Evolutionary conservation across 2,797 vertebrate genomes (phyloP).

Genomic region (Furcifer pardalis): DNA sequence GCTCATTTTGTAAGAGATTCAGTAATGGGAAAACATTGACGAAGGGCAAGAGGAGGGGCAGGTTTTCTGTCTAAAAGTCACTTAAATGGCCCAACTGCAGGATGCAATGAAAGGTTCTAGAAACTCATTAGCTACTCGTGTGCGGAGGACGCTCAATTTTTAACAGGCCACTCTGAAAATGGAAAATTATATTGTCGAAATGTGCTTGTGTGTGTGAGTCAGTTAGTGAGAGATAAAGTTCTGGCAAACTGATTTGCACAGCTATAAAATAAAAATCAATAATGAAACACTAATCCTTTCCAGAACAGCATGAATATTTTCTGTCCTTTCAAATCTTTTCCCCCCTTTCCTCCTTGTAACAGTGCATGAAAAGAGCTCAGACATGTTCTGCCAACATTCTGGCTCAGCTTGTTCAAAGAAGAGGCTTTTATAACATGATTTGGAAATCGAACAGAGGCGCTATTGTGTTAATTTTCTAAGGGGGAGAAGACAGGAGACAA

Average conservation of each 20-base stretch:
- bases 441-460: conserved; percentile 43
- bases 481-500: conserved; percentile 40
- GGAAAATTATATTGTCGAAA: conserved; percentile 58
- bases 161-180: conserved; percentile 61
- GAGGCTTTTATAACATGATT: conserved; percentile 44
- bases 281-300: conserved; percentile 60
- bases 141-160: conserved; percentile 45
- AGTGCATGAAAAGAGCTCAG: conserved; percentile 50
- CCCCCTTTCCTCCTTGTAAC: conserved; percentile 50
- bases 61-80: conserved; percentile 43
- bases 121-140: conserved; percentile 34
- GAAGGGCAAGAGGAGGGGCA: conserved; percentile 40
- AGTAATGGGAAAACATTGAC: conserved; percentile 30
- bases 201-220: conserved; percentile 29
- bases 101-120: conserved; percentile 40
- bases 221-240: conserved; percentile 37
- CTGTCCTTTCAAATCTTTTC: conserved; percentile 5
- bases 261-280: conserved; percentile 42
- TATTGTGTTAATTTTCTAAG: conserved; percentile 38
- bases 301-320: conserved; percentile 34
- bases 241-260: conserved; percentile 53
- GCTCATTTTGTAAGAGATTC: conserved; percentile 11
- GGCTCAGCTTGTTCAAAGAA: conserved; percentile 35
- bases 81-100: conserved; percentile 41
- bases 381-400: conserved; percentile 37